A percentile compares a stretch with the other conserved stretches of the same genome.
Evolutionary conservation across 1,140 invertebrate genomes (phyloP).

Genomic region (Bursaphelenchus mucronatus): DNA sequence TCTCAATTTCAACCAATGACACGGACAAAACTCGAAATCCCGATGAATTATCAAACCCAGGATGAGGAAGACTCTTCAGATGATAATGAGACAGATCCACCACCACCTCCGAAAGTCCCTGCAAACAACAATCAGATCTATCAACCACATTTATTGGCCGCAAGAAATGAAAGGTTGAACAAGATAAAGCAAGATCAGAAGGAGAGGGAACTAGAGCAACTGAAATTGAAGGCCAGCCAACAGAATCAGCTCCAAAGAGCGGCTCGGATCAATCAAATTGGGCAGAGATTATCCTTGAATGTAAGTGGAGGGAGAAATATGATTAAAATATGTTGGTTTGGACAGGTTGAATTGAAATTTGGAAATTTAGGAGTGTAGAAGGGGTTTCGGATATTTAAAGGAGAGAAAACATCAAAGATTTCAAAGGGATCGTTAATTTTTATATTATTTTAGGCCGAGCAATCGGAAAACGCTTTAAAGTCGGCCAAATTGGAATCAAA

Average conservation of each 20-base stretch:
- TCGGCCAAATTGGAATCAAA: too few species aligned
- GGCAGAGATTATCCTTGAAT: background rate
- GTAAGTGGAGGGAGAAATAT: conserved; percentile 4
- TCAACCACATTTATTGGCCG: background rate
- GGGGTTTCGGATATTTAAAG: too few species aligned
- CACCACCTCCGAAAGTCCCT: conserved; percentile 8
- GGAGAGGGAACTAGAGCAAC: conserved; percentile 12
- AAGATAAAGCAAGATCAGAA: conserved; percentile 4
- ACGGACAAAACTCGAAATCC: conserved; percentile 2
- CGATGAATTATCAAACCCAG: conserved; percentile 8
- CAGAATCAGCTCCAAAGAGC: conserved; percentile 8
- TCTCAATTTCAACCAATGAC: conserved; percentile 4
- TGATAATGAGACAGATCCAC: conserved; percentile 12
- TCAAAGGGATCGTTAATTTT: too few species aligned
- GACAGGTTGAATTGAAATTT: too few species aligned
- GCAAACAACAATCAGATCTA: background rate
- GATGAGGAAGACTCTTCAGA: conserved; percentile 16
- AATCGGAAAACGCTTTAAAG: too few species aligned
- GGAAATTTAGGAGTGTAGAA: too few species aligned
- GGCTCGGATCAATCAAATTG: conserved; percentile 10
- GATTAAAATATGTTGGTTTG: background rate
- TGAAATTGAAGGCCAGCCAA: conserved; percentile 9
- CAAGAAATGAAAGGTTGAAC: conserved; percentile 2
- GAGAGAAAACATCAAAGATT: too few species aligned
- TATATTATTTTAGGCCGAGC: too few species aligned